Percentiles rank a stretch among this genome's conserved stretches.
Evolutionary conservation across 1,140 invertebrate genomes (phyloP).

Genomic region (Orius insidiosus): DNA sequence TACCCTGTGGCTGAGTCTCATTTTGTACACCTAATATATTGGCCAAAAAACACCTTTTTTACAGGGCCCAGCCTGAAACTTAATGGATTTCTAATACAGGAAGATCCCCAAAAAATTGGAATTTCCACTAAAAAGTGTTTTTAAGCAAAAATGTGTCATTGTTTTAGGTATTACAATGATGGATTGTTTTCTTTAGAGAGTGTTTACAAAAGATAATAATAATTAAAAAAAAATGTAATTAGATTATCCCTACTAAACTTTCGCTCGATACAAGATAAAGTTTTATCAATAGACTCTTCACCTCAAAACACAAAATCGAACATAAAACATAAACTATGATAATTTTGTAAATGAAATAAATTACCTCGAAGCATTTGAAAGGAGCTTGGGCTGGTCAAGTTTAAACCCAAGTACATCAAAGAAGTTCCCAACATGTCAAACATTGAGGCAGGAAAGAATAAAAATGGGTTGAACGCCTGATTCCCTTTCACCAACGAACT

Average conservation of each 20-base stretch:
- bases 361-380: conserved; percentile 91
- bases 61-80: too few relatives aligned
- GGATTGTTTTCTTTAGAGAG: too few relatives aligned
- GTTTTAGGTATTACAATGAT: too few relatives aligned
- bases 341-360: conserved; percentile 10
- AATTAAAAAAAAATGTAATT: conserved; percentile 8
- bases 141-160: too few relatives aligned
- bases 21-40: too few relatives aligned
- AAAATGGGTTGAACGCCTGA: conserved; percentile 55
- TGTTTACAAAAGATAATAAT: conserved; percentile 2
- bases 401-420: conserved; percentile 79
- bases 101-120: too few relatives aligned
- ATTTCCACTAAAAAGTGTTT: too few relatives aligned
- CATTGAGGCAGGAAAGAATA: conserved; percentile 68
- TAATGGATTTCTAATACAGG: too few relatives aligned
- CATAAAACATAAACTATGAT: not conserved
- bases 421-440: conserved; percentile 72
- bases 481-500: conserved; percentile 43
- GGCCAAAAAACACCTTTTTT: too few relatives aligned
- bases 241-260: not conserved
- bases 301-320: not conserved
- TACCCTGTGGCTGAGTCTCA: too few relatives aligned
- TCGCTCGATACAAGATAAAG: not conserved
- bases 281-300: not conserved
- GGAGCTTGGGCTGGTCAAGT: conserved; percentile 80